Conservation (phyloP, 2,113 vertebrate species). For the Silurus glanis region DNA sequence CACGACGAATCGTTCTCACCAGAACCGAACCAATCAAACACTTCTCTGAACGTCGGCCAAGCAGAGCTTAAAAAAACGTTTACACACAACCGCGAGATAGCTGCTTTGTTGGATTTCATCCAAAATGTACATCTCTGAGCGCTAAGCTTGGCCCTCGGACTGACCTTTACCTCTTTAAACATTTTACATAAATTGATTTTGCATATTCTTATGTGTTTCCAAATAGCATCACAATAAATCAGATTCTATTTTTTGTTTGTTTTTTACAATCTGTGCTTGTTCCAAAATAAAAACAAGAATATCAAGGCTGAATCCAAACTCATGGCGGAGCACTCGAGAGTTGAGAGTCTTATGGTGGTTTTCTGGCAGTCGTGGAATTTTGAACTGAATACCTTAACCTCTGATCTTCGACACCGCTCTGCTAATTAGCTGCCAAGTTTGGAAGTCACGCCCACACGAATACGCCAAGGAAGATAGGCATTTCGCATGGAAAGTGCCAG, state of each 20-base stretch:
- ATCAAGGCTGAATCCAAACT: background rate
- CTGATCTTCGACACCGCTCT: background rate
- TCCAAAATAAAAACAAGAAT: background rate
- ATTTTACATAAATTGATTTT: background rate
- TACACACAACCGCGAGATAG: background rate
- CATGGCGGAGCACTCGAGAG: too few species aligned
- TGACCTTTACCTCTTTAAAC: conserved; percentile 6
- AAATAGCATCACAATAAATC: background rate
- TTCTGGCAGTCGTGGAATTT: background rate
- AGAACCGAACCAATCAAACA: background rate
- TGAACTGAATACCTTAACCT: background rate
- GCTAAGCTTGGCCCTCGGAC: background rate
- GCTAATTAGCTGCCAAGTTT: background rate
- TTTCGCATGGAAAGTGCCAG: background rate
- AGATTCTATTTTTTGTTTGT: background rate
- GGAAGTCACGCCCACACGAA: background rate
- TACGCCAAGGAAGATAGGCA: background rate
- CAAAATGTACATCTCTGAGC: background rate
- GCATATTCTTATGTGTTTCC: background rate
- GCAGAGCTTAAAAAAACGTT: background rate
- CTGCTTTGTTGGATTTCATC: background rate
- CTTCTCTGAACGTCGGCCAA: background rate
- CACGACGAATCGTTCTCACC: background rate
- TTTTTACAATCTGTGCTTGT: background rate
- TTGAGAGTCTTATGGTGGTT: background rate